phyloP scores from a whole-genome alignment of 2,113 vertebrate genomes.

The Nanorana parkeri region DNA sequence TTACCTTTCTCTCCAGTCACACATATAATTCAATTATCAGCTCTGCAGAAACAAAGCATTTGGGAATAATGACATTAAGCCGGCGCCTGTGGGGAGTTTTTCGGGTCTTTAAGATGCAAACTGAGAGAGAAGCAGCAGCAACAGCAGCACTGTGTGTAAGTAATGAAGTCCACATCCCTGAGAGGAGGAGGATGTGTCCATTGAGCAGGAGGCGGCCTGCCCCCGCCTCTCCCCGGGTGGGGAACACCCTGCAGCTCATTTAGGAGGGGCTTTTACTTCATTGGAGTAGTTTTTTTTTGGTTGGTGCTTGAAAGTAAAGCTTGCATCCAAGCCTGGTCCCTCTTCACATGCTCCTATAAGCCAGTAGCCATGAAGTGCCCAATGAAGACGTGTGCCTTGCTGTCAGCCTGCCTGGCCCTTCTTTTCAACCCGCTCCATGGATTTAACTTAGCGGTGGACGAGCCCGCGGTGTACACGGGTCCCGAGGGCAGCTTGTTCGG shows the following conservation, averaged over 20 bases:
- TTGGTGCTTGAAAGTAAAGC: slow-evolving; percentile 43
- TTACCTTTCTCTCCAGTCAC: slow-evolving; percentile 28
- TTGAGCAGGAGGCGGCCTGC: slow-evolving; percentile 24
- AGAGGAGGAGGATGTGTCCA: slow-evolving; percentile 39
- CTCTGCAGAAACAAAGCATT: slow-evolving; percentile 12
- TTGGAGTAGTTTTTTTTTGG: slow-evolving; percentile 52
- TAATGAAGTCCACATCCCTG: slow-evolving; percentile 51
- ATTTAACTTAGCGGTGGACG: slow-evolving; percentile 87
- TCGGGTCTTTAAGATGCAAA: slow-evolving; percentile 28
- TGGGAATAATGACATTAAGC: slow-evolving; percentile 26
- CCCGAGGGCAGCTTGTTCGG: slow-evolving; percentile 85
- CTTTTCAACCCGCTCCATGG: slow-evolving; percentile 68
- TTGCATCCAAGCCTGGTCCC: not conserved
- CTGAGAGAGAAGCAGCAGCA: slow-evolving; percentile 27
- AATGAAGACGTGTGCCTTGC: not conserved
- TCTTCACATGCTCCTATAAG: not conserved
- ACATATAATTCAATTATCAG: slow-evolving; percentile 41
- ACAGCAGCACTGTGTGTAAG: too few species aligned
- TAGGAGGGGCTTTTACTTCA: slow-evolving; percentile 48
- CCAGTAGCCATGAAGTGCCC: not conserved
- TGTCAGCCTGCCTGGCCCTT: slow-evolving; percentile 45
- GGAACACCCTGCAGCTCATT: slow-evolving; percentile 50
- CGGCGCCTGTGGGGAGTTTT: not conserved
- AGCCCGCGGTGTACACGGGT: slow-evolving; percentile 79
- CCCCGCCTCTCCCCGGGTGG: slow-evolving; percentile 9